phyloP scores from a whole-genome alignment of 2,888 invertebrate species.

The Metellina segmentata region DNA sequence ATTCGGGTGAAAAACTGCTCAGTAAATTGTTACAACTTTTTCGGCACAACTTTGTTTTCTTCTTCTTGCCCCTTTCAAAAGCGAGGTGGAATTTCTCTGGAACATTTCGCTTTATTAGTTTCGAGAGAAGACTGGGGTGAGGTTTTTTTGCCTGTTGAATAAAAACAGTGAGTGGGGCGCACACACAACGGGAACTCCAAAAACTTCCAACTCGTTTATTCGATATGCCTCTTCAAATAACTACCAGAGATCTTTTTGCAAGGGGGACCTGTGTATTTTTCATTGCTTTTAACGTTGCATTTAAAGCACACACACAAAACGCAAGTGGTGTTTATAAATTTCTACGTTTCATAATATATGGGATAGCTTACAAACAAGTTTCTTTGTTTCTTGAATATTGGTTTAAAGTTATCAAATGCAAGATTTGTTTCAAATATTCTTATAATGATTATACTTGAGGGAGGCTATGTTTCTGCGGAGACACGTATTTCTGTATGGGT shows the following conservation, averaged over 20 bases:
- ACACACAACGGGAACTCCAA: neutral
- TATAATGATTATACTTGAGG: too few species aligned
- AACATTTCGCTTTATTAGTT: neutral
- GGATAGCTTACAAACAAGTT: too few species aligned
- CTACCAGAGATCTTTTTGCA: neutral
- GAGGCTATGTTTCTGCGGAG: too few species aligned
- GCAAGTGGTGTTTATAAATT: too few species aligned
- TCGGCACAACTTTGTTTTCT: neutral
- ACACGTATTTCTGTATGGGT: too few species aligned
- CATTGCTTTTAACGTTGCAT: neutral
- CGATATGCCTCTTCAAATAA: neutral
- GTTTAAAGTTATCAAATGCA: too few species aligned
- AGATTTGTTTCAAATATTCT: too few species aligned
- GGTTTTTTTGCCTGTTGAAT: neutral
- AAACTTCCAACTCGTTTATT: neutral
- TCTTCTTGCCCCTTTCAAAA: neutral
- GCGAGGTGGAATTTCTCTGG: neutral
- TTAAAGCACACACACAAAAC: too few species aligned
- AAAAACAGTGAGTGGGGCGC: neutral
- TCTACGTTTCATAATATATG: too few species aligned
- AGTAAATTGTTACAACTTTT: constrained; percentile 34
- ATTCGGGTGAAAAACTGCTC: constrained; percentile 4
- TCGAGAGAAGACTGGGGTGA: neutral
- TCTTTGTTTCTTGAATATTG: too few species aligned
- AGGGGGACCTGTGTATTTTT: neutral